Evolutionary conservation across 1,140 invertebrate species (phyloP).

Genomic region (Drosophila lacteicornis): DNA sequence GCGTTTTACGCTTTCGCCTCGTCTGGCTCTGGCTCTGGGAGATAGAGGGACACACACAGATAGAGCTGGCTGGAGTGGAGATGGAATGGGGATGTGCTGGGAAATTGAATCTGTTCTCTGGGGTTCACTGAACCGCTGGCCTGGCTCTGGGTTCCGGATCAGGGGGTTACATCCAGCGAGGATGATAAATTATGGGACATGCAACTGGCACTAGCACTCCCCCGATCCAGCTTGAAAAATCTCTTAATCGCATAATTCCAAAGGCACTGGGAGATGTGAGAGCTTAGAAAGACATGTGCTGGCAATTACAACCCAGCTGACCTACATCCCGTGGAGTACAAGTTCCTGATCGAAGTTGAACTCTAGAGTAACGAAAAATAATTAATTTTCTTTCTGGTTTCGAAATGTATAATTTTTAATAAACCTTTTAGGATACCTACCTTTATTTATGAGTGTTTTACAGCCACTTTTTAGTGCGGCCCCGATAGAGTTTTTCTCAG

Average conservation of each 20-base stretch:
- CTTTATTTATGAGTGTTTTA: not conserved
- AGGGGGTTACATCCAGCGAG: constrained; percentile 63
- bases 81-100: constrained; percentile 16
- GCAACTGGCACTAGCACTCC: constrained; percentile 22
- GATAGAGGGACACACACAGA: constrained; percentile 27
- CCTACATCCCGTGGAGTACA: constrained; percentile 36
- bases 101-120: constrained; percentile 43
- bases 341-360: constrained; percentile 30
- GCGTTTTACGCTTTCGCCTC: constrained; percentile 69
- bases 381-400: constrained; percentile 4
- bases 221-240: constrained; percentile 32
- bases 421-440: not conserved
- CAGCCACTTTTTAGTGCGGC: not conserved
- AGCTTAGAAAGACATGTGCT: constrained; percentile 39
- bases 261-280: constrained; percentile 4
- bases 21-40: constrained; percentile 41
- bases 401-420: not conserved
- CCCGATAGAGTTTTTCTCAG: constrained; percentile 15
- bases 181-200: constrained; percentile 73
- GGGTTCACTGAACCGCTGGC: constrained; percentile 72
- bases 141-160: constrained; percentile 46
- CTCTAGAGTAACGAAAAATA: constrained; percentile 9
- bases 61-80: not conserved
- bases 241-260: constrained; percentile 70
- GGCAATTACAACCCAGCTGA: constrained; percentile 48